phyloP scores from a whole-genome alignment of 2,113 vertebrate species.

The Vimba vimba region DNA sequence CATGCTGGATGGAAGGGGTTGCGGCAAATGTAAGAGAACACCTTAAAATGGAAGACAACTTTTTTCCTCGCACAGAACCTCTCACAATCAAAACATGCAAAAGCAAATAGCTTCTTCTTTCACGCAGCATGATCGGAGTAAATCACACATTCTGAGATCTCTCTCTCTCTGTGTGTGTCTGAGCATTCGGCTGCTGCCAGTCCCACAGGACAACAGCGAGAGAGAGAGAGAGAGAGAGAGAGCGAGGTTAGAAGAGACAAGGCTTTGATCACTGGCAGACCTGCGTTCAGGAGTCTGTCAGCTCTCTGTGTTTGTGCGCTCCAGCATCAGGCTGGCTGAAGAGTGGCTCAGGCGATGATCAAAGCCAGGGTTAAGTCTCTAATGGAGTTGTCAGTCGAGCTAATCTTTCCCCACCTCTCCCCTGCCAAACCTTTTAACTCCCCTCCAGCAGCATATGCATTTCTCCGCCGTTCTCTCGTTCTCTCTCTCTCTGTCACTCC shows the following conservation, averaged over 20 bases:
- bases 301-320: constrained; percentile 69
- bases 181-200: constrained; percentile 25
- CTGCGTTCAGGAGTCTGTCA: constrained; percentile 71
- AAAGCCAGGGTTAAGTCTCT: constrained; percentile 80
- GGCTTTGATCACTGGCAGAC: constrained; percentile 74
- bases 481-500: background rate
- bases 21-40: background rate
- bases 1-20: background rate
- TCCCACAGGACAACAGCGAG: constrained; percentile 50
- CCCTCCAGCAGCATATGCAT: constrained; percentile 49
- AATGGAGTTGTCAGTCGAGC: constrained; percentile 77
- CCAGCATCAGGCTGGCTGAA: constrained; percentile 65
- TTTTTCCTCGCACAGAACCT: background rate
- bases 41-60: background rate
- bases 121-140: constrained; percentile 20
- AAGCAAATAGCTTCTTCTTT: constrained; percentile 34
- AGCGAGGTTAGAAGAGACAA: constrained; percentile 51
- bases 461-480: background rate
- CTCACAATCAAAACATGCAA: constrained; percentile 27
- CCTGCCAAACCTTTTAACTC: constrained; percentile 64
- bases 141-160: constrained; percentile 29
- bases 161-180: constrained; percentile 3
- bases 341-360: constrained; percentile 76
- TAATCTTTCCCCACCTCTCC: constrained; percentile 74
- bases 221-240: constrained; percentile 40